These are phyloP conservation scores for Ataeniobius toweri DNA, from an alignment of 2,797 vertebrate species.

Conservation along the genomic window DNA sequence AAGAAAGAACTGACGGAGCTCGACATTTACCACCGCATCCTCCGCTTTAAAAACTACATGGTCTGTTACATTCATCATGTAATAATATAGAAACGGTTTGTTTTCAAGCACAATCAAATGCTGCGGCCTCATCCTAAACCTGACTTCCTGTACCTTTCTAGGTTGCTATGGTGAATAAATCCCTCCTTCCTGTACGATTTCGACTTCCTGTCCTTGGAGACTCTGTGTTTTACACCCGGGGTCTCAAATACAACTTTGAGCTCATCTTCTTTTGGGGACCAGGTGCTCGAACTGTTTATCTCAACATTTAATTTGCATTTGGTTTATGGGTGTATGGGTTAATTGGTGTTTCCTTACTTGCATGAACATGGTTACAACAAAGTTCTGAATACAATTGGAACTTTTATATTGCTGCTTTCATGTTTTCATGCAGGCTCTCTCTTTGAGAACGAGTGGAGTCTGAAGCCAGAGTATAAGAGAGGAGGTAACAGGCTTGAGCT, in stretches of 20 bases:
- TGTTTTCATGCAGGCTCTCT: slow-evolving; percentile 82
- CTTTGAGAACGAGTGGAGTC: slow-evolving; percentile 97
- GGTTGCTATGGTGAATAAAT: slow-evolving; percentile 97
- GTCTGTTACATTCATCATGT: slow-evolving; percentile 66
- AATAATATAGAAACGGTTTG: not conserved
- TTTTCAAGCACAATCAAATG: not conserved
- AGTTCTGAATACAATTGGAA: not conserved
- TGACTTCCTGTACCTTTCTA: slow-evolving; percentile 40
- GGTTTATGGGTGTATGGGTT: not conserved
- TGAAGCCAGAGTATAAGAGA: slow-evolving; percentile 95
- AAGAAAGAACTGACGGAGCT: slow-evolving; percentile 96
- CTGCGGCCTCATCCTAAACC: slow-evolving; percentile 1
- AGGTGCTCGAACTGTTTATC: slow-evolving; percentile 49
- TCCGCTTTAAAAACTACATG: slow-evolving; percentile 99
- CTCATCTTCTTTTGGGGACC: slow-evolving; percentile 99
- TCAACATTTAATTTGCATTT: not conserved
- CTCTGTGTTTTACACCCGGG: slow-evolving; percentile 91
- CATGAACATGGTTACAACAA: not conserved
- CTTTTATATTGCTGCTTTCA: slow-evolving; percentile 1
- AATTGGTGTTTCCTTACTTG: not conserved
- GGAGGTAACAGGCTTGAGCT: slow-evolving; percentile 93
- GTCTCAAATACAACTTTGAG: slow-evolving; percentile 99
- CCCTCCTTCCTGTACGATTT: slow-evolving; percentile 93
- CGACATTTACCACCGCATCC: slow-evolving; percentile 97
- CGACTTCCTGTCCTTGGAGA: slow-evolving; percentile 88